Evolutionary conservation across 2,113 vertebrate species (phyloP).

Genomic region (Ursus arctos): DNA sequence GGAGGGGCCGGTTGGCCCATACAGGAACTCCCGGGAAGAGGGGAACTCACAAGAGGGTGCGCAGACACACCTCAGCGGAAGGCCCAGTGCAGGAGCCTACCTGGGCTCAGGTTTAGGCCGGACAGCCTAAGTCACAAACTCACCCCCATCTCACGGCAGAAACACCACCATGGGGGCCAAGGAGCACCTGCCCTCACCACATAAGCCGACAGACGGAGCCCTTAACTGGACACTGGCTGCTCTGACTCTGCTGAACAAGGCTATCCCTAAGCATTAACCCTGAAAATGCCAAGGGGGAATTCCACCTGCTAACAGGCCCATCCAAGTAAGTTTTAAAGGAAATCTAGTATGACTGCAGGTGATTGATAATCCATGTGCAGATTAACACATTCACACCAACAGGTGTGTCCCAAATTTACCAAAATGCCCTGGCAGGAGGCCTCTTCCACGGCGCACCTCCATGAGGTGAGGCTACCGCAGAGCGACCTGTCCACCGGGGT

Average conservation of each 20-base stretch:
- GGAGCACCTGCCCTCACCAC: too few relatives aligned
- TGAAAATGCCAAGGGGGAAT: not conserved
- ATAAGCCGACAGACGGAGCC: not conserved
- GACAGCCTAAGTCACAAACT: not conserved
- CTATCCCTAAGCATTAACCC: not conserved
- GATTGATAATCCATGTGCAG: not conserved
- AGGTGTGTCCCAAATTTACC: too few relatives aligned
- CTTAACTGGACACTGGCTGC: fast-evolving
- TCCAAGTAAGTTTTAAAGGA: too few relatives aligned
- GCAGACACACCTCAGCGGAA: not conserved
- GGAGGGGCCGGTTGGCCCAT: too few relatives aligned
- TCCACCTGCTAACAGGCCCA: not conserved
- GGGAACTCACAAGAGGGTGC: too few relatives aligned
- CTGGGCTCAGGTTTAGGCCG: not conserved
- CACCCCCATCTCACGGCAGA: not conserved
- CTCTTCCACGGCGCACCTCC: too few relatives aligned
- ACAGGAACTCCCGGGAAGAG: not conserved
- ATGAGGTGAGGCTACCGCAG: fast-evolving
- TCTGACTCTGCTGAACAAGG: fast-evolving
- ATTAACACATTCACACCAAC: fast-evolving
- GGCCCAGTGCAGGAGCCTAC: not conserved
- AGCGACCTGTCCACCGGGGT: not conserved
- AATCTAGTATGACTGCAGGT: not conserved
- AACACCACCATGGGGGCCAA: too few relatives aligned
- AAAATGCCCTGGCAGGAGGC: not conserved